Conservation (phyloP, 2,888 invertebrate species). For the Artemia sinica region DNA sequence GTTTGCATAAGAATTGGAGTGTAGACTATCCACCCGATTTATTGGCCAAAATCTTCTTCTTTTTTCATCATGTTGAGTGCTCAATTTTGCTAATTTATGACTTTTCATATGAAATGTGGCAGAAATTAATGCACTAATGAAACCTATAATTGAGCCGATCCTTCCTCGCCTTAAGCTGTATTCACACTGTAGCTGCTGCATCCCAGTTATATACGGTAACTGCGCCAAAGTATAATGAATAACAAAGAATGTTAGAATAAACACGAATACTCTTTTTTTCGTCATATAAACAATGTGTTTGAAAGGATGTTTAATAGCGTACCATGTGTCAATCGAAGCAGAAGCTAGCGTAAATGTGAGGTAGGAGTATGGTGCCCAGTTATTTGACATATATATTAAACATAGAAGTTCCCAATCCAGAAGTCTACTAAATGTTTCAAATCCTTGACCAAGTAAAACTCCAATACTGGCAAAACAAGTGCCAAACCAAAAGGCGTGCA, state of each 20-base stretch:
- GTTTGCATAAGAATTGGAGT: neutral
- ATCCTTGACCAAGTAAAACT: neutral
- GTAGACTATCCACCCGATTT: neutral
- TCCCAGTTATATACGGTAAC: neutral
- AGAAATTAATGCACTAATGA: neutral
- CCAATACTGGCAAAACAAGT: slow-evolving; percentile 10
- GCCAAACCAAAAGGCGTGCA: slow-evolving; percentile 9
- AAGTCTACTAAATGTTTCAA: neutral
- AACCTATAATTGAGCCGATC: slow-evolving; percentile 4
- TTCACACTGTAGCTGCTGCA: slow-evolving; percentile 11
- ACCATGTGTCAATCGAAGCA: neutral
- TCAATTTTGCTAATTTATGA: neutral
- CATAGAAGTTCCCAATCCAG: neutral
- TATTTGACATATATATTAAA: slow-evolving; percentile 1
- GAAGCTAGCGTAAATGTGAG: neutral
- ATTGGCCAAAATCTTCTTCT: neutral
- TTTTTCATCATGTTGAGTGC: neutral
- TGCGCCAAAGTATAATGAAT: neutral
- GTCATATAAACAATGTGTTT: neutral
- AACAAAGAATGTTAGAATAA: neutral
- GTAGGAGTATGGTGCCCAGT: neutral
- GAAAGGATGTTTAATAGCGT: neutral
- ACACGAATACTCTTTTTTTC: neutral
- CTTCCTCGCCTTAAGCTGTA: neutral
- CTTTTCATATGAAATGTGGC: neutral